phyloP scores from a whole-genome alignment of 2,113 vertebrate species.

The Clinocottus analis region DNA sequence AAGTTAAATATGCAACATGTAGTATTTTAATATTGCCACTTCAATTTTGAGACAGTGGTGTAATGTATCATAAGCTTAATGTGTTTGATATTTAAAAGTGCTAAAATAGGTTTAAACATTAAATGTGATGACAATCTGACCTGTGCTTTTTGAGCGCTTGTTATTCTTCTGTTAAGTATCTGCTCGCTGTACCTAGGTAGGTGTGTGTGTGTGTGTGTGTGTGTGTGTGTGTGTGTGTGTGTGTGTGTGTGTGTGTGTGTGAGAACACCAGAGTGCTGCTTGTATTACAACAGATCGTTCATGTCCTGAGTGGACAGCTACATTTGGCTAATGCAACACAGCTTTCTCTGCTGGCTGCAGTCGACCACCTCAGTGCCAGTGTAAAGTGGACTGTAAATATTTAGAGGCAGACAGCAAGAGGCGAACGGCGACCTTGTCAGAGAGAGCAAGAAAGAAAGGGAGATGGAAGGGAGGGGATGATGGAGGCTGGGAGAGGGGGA shows the following conservation, averaged over 20 bases:
- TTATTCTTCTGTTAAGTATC: constrained; percentile 49
- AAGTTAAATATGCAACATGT: constrained; percentile 19
- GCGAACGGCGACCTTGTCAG: constrained; percentile 71
- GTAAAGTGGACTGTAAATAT: constrained; percentile 82
- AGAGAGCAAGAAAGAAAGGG: constrained; percentile 35
- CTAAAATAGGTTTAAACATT: constrained; percentile 34
- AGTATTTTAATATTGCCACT: constrained; percentile 17
- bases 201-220: constrained; percentile 4
- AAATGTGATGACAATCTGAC: constrained; percentile 32
- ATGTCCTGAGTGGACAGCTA: constrained; percentile 72
- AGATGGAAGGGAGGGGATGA: constrained; percentile 36
- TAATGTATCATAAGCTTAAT: constrained; percentile 47
- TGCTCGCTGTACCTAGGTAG: constrained; percentile 25
- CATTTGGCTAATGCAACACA: constrained; percentile 77
- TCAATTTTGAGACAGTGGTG: constrained; percentile 12
- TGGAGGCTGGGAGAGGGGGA: constrained; percentile 33
- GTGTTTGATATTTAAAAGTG: constrained; percentile 29
- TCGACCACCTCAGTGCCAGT: constrained; percentile 63
- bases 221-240: too few species aligned
- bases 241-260: too few species aligned
- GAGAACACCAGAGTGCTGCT: constrained; percentile 46
- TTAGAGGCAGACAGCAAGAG: constrained; percentile 71
- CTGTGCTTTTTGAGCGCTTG: constrained; percentile 52
- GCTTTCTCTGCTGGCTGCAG: constrained; percentile 67
- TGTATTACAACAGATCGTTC: constrained; percentile 73